phyloP scores from a whole-genome alignment of 2,797 vertebrate genomes.

The Hyperoplus immaculatus region DNA sequence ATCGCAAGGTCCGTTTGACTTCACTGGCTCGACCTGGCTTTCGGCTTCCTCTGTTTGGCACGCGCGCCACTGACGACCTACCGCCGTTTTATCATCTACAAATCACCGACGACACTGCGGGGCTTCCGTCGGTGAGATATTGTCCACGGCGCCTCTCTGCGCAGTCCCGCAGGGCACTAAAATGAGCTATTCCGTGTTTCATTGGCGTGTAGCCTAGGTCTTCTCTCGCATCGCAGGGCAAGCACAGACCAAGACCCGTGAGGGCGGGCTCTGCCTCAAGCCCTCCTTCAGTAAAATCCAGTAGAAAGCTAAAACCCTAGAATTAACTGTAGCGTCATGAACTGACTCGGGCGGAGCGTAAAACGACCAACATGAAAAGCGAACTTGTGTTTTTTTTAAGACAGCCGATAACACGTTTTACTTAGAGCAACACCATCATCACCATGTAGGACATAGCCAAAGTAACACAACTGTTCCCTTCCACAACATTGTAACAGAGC shows the following conservation, averaged over 20 bases:
- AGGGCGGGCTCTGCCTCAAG: constrained; percentile 77
- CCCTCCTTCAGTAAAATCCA: constrained; percentile 62
- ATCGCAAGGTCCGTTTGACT: constrained; percentile 63
- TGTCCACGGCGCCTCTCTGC: constrained; percentile 6
- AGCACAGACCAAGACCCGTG: constrained; percentile 35
- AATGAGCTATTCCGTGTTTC: constrained; percentile 42
- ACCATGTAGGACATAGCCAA: not conserved
- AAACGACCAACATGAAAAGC: not conserved
- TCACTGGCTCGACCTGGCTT: constrained; percentile 27
- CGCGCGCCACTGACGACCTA: constrained; percentile 20
- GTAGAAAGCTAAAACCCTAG: constrained; percentile 52
- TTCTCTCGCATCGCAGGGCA: constrained; percentile 9
- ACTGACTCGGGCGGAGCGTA: constrained; percentile 40
- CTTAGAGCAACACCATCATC: not conserved
- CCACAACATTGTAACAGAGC: not conserved
- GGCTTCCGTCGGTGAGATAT: constrained; percentile 21
- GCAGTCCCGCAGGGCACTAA: constrained; percentile 51
- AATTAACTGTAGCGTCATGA: constrained; percentile 66
- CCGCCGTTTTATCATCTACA: constrained; percentile 37
- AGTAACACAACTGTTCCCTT: not conserved
- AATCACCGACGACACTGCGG: constrained; percentile 4
- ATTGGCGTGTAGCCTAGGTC: constrained; percentile 23
- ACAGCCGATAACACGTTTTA: not conserved
- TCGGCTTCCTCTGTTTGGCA: constrained; percentile 26
- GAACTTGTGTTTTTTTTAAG: not conserved